These are phyloP conservation scores for Oopsacas minuta DNA, from an alignment of 37 sponge, comb jelly and placozoan species.

Conservation along the genomic window DNA sequence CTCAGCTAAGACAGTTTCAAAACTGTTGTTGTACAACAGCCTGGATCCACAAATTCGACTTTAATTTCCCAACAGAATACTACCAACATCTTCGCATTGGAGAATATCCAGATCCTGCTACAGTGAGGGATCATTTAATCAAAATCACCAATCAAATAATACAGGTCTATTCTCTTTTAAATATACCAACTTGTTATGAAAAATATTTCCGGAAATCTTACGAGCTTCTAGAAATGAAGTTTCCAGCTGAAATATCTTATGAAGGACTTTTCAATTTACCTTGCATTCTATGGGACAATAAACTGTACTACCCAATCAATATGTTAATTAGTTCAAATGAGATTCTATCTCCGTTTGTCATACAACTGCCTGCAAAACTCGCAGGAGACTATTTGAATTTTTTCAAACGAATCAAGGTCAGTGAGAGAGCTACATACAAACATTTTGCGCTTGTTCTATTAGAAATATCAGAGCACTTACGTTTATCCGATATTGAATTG, in stretches of 20 bases:
- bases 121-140: background rate
- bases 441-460: background rate
- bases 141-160: background rate
- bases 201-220: background rate
- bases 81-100: background rate
- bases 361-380: background rate
- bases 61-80: background rate
- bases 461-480: background rate
- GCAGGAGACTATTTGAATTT: background rate
- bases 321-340: background rate
- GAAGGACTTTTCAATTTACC: background rate
- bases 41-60: background rate
- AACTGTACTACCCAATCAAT: background rate
- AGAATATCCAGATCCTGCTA: background rate
- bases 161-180: background rate
- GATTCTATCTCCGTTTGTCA: background rate
- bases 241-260: background rate
- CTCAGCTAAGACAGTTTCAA: background rate
- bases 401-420: background rate
- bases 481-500: background rate
- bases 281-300: background rate
- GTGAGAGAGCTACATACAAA: background rate
- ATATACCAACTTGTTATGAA: background rate
- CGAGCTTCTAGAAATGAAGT: background rate
- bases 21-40: background rate